Evolutionary conservation across 92 coral and sea anemone species (phyloP), one percentile per base, ranked within the genome.

Genomic region (Meandrina meandrites): DNA sequence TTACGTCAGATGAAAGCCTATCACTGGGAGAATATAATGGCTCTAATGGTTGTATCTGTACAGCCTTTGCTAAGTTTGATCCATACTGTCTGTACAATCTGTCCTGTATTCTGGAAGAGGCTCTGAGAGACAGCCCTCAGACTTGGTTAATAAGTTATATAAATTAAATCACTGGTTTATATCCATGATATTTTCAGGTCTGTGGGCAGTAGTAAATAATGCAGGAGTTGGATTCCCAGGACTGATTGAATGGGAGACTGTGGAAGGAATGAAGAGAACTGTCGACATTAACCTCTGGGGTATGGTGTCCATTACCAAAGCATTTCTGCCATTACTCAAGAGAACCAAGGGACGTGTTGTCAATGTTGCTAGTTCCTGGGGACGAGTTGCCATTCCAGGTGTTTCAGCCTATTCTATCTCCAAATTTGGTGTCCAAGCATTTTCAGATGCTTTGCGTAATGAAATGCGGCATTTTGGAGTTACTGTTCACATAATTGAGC

Each of bases 211-310:
- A 15, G 94, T 92, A 24, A 92, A 92, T 75, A 92, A 92, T 82
- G 94, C 94, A 15, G 94, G 94, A 14, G 82, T 92, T 66, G 74
- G 15, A 56, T 9, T 3, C 4, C 47, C 73, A 16, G 92, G 92
- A 13, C 78, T 73, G 0, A 54, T 89, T 35, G 94, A 92, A 79
- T 92, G 92, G 92, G 18, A 28, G 37, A 24, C 92, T 30, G 51
- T 86, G 36, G 78, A 89, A 50, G 70, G 60, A 53, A 81, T 92
- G 88, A 89, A 79, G 88, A 86, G 36, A 67, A 62, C 54, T 13
- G 87, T 92, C 8, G 92, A 92, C 78, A 92, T 92, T 13, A 92
- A 92, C 73, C 71, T 92, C 36, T 92, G 94, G 94, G 94, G 94
- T 31, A 40, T 79, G 75, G 53, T 92, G 27, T 83, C 75, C 0